phyloP scores from a whole-genome alignment of 1,140 invertebrate species.

The Medauroidea extradentata region DNA sequence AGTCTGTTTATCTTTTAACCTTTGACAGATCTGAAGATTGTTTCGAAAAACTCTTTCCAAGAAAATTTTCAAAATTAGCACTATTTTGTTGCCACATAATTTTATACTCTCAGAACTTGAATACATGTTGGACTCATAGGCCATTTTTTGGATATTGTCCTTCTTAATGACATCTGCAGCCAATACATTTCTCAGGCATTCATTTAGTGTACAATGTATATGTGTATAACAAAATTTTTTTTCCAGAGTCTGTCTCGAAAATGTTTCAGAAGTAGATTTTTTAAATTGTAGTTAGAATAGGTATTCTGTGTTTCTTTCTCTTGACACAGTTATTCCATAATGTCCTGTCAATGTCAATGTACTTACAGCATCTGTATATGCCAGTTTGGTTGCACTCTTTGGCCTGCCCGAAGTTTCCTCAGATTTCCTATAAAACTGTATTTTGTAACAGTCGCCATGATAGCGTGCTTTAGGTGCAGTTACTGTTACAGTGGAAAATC shows the following conservation, averaged over 20 bases:
- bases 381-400: background rate
- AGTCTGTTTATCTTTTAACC: no score
- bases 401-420: background rate
- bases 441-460: conserved; percentile 2
- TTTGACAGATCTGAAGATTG: background rate
- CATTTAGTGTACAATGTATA: conserved; percentile 2
- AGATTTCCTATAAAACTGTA: conserved; percentile 1
- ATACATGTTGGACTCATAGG: conserved; percentile 1
- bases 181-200: conserved; percentile 3
- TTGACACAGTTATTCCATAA: background rate
- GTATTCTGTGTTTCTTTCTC: background rate
- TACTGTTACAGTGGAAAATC: conserved; percentile 2
- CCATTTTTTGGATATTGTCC: background rate
- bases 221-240: background rate
- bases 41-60: no score
- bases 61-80: conserved; percentile 5
- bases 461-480: background rate
- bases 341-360: conserved; percentile 4
- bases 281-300: no score
- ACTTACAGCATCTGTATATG: conserved; percentile 1
- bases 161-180: background rate
- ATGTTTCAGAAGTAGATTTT: no score
- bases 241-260: background rate
- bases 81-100: conserved; percentile 1
- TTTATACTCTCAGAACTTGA: conserved; percentile 1